Evolutionary conservation across 2,113 vertebrate species (phyloP).

Genomic region (Ahaetulla prasina): DNA sequence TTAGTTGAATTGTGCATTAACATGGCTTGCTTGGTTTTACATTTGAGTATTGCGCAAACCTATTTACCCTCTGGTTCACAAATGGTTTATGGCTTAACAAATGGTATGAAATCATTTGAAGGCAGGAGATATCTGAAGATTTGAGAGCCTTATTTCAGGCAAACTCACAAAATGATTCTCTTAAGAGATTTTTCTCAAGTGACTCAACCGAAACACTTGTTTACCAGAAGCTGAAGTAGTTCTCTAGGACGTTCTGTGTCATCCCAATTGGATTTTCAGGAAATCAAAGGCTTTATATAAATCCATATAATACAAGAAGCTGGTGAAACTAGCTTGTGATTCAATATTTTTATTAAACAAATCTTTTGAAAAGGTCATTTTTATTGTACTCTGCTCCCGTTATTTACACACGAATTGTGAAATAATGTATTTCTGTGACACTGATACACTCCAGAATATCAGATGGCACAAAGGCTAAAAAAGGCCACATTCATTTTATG

Average conservation of each 20-base stretch:
- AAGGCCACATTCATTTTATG: fast-evolving
- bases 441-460: background rate
- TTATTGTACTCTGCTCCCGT: background rate
- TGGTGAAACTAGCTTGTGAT: background rate
- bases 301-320: background rate
- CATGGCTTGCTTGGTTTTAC: background rate
- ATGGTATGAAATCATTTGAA: background rate
- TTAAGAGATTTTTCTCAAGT: background rate
- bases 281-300: background rate
- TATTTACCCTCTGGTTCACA: background rate
- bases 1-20: background rate
- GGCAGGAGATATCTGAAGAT: background rate
- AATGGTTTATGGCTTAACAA: background rate
- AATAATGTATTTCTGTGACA: background rate
- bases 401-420: background rate
- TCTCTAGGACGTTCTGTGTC: background rate
- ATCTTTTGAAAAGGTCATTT: background rate
- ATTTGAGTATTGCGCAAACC: background rate
- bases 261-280: background rate
- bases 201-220: background rate
- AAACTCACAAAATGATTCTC: background rate
- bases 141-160: background rate
- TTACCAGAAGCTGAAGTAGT: background rate
- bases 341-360: background rate
- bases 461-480: fast-evolving